These are phyloP conservation scores for Trichogramma evanescens DNA, from an alignment of 2,888 invertebrate genomes.

Conservation along the genomic window DNA sequence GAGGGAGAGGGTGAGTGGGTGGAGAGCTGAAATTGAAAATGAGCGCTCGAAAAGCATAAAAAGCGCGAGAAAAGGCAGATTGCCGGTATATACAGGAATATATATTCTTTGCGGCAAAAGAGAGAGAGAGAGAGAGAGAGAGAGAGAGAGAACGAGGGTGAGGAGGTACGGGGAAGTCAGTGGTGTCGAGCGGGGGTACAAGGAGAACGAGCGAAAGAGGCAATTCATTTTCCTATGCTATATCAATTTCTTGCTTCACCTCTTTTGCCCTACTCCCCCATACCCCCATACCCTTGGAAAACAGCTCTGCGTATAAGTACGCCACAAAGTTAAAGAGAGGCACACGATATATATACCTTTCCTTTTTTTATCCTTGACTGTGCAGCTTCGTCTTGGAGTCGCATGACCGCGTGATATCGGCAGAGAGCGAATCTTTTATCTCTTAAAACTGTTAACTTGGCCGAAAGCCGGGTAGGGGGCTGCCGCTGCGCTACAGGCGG, in stretches of 20 bases:
- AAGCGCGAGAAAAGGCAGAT: conserved; percentile 43
- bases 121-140: conserved; percentile 21
- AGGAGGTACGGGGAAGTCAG: too few species aligned
- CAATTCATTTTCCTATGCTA: conserved; percentile 49
- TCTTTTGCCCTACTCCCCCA: conserved; percentile 13
- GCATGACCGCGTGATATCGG: not conserved
- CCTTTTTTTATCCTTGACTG: conserved; percentile 14
- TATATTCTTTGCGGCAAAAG: conserved; percentile 37
- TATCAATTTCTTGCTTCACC: conserved; percentile 47
- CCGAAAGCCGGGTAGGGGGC: conserved; percentile 25
- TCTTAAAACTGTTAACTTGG: conserved; percentile 24
- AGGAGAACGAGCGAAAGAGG: conserved; percentile 26
- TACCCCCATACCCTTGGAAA: not conserved
- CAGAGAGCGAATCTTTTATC: not conserved
- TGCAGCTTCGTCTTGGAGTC: conserved; percentile 24
- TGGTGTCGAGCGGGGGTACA: not conserved
- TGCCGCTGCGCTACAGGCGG: conserved; percentile 41
- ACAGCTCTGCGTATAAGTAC: too few species aligned
- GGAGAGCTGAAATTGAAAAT: conserved; percentile 43
- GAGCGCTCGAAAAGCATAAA: conserved; percentile 43
- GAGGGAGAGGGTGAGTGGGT: conserved; percentile 20
- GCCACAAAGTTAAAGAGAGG: too few species aligned
- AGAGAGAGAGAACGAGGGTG: conserved; percentile 11
- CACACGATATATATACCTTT: not conserved
- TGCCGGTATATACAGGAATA: conserved; percentile 33